Conservation (phyloP, 1,140 invertebrate genomes). For the Anastrepha ludens region DNA sequence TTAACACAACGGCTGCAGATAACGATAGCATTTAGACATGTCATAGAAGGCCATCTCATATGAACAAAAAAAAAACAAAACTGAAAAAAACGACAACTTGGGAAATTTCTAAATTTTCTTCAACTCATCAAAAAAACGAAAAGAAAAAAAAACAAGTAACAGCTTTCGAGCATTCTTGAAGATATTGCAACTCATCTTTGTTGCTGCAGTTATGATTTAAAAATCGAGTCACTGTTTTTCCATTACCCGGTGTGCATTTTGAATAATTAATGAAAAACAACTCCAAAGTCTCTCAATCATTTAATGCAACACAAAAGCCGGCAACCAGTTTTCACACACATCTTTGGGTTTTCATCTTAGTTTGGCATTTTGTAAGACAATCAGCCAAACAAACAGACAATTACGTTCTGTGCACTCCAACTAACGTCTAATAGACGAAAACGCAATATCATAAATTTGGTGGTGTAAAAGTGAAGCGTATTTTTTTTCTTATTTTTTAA, state of each 20-base stretch:
- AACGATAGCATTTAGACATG: neutral
- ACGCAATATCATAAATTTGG: conserved; percentile 46
- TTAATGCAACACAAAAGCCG: conserved; percentile 17
- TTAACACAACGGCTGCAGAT: neutral
- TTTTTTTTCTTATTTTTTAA: neutral
- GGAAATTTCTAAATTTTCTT: neutral
- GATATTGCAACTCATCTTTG: neutral
- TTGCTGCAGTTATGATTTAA: neutral
- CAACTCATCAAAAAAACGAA: neutral
- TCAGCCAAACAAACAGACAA: conserved; percentile 26
- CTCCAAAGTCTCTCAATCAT: conserved; percentile 28
- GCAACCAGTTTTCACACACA: conserved; percentile 44
- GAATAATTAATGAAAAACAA: conserved; percentile 37
- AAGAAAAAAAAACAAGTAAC: neutral
- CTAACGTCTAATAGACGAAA: neutral
- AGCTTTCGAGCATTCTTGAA: conserved; percentile 7
- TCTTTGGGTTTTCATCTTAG: neutral
- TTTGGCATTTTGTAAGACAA: neutral
- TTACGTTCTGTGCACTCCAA: neutral
- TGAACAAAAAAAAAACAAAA: neutral
- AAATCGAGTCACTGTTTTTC: neutral
- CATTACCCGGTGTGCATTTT: conserved; percentile 1
- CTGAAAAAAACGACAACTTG: neutral
- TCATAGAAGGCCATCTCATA: neutral
- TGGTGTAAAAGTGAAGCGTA: neutral